These are phyloP conservation scores for Lamproptera curius DNA, from an alignment of 2,888 invertebrate genomes.

Conservation along the genomic window DNA sequence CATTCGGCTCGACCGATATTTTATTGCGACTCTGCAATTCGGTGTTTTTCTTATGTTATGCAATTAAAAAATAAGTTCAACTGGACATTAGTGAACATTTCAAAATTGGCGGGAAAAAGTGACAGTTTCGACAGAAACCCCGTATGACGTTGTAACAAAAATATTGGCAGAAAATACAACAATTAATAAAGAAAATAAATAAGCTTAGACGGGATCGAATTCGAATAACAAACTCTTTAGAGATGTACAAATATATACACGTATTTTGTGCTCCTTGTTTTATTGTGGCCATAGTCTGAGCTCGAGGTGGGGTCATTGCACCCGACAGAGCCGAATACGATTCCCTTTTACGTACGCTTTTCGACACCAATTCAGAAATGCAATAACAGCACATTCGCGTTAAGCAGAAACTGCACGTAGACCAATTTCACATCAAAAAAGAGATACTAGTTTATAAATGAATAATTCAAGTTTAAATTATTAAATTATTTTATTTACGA, in stretches of 20 bases:
- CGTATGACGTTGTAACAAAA: too few species aligned
- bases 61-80: conserved; percentile 44
- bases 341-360: conserved; percentile 28
- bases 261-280: conserved; percentile 16
- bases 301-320: conserved; percentile 31
- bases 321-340: conserved; percentile 27
- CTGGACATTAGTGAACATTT: conserved; percentile 1
- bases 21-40: conserved; percentile 44
- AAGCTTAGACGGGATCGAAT: too few species aligned
- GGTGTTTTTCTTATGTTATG: conserved; percentile 43
- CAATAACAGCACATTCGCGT: conserved; percentile 21
- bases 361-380: conserved; percentile 29
- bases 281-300: conserved; percentile 23
- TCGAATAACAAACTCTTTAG: too few species aligned
- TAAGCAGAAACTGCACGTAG: conserved; percentile 22
- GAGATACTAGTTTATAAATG: conserved; percentile 7
- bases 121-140: too few species aligned
- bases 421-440: conserved; percentile 6
- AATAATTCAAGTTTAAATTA: too few species aligned
- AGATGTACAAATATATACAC: neutral
- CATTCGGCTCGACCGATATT: conserved; percentile 57
- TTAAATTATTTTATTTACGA: too few species aligned
- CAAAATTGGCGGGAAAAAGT: neutral
- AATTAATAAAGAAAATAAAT: too few species aligned
- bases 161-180: too few species aligned